Conservation (phyloP, 2,888 invertebrate genomes). For the Neoitamus cyanurus region DNA sequence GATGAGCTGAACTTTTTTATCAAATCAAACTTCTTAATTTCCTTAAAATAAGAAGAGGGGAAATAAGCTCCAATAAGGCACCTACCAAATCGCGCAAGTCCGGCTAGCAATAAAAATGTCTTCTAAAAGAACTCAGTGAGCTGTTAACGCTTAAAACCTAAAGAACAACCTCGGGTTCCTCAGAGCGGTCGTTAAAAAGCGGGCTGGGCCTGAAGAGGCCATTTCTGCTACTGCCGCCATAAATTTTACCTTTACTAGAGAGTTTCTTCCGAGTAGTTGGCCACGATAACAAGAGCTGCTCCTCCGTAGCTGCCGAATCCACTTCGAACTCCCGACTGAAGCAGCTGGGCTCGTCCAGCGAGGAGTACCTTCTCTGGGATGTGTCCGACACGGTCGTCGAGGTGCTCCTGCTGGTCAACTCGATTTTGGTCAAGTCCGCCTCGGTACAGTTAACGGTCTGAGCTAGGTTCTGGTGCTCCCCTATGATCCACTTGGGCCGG, state of each 20-base stretch:
- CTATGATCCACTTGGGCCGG: constrained; percentile 61
- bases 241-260: constrained; percentile 49
- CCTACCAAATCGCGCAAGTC: background rate
- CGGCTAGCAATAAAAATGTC: background rate
- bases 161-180: constrained; percentile 52
- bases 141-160: constrained; percentile 24
- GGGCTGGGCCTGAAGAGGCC: constrained; percentile 49
- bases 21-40: background rate
- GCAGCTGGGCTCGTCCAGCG: constrained; percentile 60
- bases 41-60: background rate
- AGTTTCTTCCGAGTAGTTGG: constrained; percentile 63
- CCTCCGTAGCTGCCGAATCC: constrained; percentile 62
- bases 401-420: constrained; percentile 64
- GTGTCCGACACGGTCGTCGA: constrained; percentile 66
- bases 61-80: background rate
- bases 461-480: constrained; percentile 54
- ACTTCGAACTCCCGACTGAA: constrained; percentile 61
- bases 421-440: constrained; percentile 55
- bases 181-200: constrained; percentile 52
- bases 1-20: too few species aligned
- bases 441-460: constrained; percentile 46
- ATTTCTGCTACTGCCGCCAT: constrained; percentile 41
- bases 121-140: background rate
- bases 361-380: constrained; percentile 63
- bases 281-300: constrained; percentile 71